Percentiles rank a stretch among this genome's conserved stretches.
Evolutionary conservation across 1,140 invertebrate genomes (phyloP).

Genomic region (Whitmania pigra): DNA sequence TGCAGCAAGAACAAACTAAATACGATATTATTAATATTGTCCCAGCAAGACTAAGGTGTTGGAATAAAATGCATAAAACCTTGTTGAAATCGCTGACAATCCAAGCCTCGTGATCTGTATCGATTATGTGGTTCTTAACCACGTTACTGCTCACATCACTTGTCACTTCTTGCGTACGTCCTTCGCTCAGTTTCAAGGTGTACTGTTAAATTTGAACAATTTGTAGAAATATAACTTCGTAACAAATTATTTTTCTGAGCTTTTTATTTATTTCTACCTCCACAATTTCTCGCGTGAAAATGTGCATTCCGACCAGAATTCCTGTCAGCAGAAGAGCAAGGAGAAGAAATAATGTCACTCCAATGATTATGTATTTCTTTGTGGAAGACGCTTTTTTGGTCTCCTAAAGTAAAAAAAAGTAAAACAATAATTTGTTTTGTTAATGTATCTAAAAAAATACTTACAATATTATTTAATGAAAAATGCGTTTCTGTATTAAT

Average conservation of each 20-base stretch:
- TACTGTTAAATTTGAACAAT: neutral
- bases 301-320: slow-evolving; percentile 1
- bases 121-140: neutral
- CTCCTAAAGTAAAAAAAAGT: too few relatives aligned
- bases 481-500: too few relatives aligned
- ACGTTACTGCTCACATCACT: slow-evolving; percentile 8
- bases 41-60: too few relatives aligned
- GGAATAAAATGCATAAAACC: too few relatives aligned
- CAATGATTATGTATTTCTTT: neutral
- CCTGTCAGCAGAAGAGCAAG: neutral
- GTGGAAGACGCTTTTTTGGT: neutral
- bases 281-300: neutral
- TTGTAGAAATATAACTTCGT: neutral
- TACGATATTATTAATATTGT: too few relatives aligned
- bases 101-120: neutral
- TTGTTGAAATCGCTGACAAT: slow-evolving; percentile 11
- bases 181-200: neutral
- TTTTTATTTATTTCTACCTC: neutral
- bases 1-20: neutral
- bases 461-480: too few relatives aligned
- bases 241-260: neutral
- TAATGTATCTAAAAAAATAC: too few relatives aligned
- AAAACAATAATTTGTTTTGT: too few relatives aligned
- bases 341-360: neutral
- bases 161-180: neutral